These are phyloP conservation scores for Rhinopomastus cyanomelas DNA, from an alignment of 2,113 vertebrate species.

Conservation along the genomic window DNA sequence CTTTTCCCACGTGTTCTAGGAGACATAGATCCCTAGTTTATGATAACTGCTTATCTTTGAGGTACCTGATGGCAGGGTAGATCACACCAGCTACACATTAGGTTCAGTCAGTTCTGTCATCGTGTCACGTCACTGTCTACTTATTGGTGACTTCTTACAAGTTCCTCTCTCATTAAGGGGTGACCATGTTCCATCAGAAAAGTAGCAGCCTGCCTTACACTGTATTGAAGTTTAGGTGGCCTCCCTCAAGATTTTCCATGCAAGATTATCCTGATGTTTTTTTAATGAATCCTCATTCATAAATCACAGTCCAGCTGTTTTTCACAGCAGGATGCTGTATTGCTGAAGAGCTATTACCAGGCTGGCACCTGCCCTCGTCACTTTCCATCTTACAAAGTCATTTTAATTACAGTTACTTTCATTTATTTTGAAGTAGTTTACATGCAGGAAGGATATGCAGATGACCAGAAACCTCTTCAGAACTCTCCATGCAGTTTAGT, in stretches of 20 bases:
- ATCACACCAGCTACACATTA: background rate
- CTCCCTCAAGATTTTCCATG: background rate
- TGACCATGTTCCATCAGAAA: background rate
- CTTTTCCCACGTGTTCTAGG: background rate
- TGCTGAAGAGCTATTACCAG: background rate
- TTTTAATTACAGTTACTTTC: conserved; percentile 26
- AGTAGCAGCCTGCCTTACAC: background rate
- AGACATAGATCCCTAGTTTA: background rate
- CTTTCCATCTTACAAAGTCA: conserved; percentile 17
- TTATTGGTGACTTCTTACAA: background rate
- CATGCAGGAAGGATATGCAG: background rate
- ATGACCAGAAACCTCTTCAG: background rate
- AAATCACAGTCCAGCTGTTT: conserved; percentile 50
- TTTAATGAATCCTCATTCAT: conserved; percentile 45
- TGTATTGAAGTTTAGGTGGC: background rate
- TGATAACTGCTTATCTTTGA: background rate
- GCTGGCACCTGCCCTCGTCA: background rate
- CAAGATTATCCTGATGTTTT: background rate
- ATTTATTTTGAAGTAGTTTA: background rate
- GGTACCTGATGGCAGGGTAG: background rate
- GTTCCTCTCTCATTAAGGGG: background rate
- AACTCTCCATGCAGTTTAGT: background rate
- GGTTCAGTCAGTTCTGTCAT: background rate
- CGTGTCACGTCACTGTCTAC: background rate
- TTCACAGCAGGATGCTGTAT: background rate